Evolutionary conservation across 1,140 invertebrate species (phyloP).

Genomic region (Achroia grisella): DNA sequence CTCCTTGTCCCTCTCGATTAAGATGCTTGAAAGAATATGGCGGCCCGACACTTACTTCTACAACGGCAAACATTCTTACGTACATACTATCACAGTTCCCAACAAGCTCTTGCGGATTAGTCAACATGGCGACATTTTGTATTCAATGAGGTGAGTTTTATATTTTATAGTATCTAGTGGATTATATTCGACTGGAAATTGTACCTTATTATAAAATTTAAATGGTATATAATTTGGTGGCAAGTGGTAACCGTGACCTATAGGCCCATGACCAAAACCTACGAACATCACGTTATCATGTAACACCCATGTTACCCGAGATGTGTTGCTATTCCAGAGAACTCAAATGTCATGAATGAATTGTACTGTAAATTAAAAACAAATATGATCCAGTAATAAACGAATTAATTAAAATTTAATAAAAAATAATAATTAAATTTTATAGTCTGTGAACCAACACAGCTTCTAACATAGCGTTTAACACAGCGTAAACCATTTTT

Average conservation of each 20-base stretch:
- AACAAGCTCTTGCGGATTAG: slow-evolving; percentile 93
- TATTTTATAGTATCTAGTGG: too few species aligned
- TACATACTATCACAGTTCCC: slow-evolving; percentile 96
- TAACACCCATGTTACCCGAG: too few species aligned
- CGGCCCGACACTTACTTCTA: slow-evolving; percentile 96
- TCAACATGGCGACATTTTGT: slow-evolving; percentile 93
- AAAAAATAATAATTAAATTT: slow-evolving; percentile 45
- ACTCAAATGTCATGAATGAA: too few species aligned
- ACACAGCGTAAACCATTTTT: slow-evolving; percentile 41
- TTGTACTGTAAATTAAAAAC: background rate
- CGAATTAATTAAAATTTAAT: slow-evolving; percentile 4
- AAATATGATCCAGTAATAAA: slow-evolving; percentile 6
- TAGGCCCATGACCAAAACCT: too few species aligned
- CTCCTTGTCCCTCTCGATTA: slow-evolving; percentile 88
- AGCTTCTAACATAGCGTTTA: slow-evolving; percentile 18
- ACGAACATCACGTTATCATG: too few species aligned
- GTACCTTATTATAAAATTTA: too few species aligned
- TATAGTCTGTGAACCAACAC: slow-evolving; percentile 41
- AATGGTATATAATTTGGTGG: too few species aligned
- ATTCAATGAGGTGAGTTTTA: slow-evolving; percentile 89
- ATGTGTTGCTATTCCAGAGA: too few species aligned
- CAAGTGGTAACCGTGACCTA: too few species aligned
- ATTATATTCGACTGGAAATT: too few species aligned
- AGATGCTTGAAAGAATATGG: slow-evolving; percentile 96
- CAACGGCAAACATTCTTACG: slow-evolving; percentile 93